Percentiles rank a stretch among this genome's conserved stretches.
These are phyloP conservation scores for Halictus quadricinctus DNA, from an alignment of 2,888 invertebrate species.

Conservation along the genomic window DNA sequence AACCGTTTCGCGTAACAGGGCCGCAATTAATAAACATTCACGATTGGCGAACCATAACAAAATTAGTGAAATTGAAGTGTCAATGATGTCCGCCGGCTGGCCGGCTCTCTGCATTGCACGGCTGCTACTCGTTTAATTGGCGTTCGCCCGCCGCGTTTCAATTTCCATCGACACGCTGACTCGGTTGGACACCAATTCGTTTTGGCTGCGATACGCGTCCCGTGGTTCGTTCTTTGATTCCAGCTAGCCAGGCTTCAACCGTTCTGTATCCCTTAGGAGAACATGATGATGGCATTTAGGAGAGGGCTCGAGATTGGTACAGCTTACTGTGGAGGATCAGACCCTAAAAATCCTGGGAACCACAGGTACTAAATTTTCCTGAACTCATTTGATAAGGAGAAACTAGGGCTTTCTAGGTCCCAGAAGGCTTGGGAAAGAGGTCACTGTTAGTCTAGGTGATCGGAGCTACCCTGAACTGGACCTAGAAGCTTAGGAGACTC, in stretches of 20 bases:
- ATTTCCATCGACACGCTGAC: conserved; percentile 35
- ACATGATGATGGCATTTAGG: not conserved
- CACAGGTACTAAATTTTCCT: too few species aligned
- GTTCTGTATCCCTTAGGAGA: not conserved
- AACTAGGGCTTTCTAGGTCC: too few species aligned
- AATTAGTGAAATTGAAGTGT: conserved; percentile 42
- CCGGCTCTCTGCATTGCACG: conserved; percentile 21
- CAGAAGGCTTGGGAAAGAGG: too few species aligned
- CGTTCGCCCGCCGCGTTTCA: conserved; percentile 30
- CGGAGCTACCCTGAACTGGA: not conserved
- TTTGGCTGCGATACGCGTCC: conserved; percentile 10
- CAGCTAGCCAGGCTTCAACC: not conserved
- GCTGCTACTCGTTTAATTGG: conserved; percentile 36
- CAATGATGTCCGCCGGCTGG: conserved; percentile 22
- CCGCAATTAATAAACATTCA: conserved; percentile 36
- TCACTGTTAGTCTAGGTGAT: not conserved
- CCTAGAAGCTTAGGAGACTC: not conserved
- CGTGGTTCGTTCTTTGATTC: not conserved
- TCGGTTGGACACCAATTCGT: conserved; percentile 25
- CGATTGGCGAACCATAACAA: conserved; percentile 28
- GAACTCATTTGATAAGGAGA: too few species aligned
- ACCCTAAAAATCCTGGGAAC: too few species aligned
- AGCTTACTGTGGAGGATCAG: too few species aligned
- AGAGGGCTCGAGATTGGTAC: not conserved
- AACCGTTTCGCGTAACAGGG: conserved; percentile 17